Base-by-base conservation (phyloP, 2,797 vertebrate species). In the Ptychobarbus kaznakovi region DNA sequence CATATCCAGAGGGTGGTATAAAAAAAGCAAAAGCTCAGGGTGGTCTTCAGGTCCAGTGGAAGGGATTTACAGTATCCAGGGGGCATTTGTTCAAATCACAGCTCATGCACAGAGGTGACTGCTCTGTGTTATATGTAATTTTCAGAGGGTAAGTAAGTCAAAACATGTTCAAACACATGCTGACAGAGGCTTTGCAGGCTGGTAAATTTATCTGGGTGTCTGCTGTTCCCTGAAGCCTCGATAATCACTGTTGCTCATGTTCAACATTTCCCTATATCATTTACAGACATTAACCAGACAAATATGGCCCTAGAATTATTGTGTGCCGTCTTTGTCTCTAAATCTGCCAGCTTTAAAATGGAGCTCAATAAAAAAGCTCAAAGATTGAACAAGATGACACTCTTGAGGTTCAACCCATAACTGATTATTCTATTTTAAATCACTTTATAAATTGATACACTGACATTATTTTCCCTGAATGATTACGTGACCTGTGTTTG, bases 401-500 rank as follows among this genome's bases (percentile, higher is more conserved):
- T 25, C 13, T 61, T 3, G 22, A 42, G 25, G 25, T 49, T 80
- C 3, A 66, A 35, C 16, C 78, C 61, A 49, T 28, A 46, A 13
- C 40, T n/a, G 22, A 69, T 40, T 38, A 20, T 9, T 40, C 35
- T 22, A 20, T 38, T 70, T n/a, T 9, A 58, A 58, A 58, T 58
- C 22, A 11, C 53, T n/a, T 69, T 3, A 35, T 18, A 32, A 35
- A 35, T 7, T 20, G 10, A 44, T 72, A 63, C 53, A n/a, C 42
- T 28, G 16, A 15, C 6, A 3, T 78, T 44, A 87, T 81, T 56
- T 78, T 28, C 63, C 9, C 70, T 46, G 74, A 32, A 5, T 78
- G 73, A 72, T 81, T 82, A 61, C 66, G 44, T 32, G 68, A 82
- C 82, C 68, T 80, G 81, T 79, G 28, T 51, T 81, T 65, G 46